These are phyloP conservation scores for Chitala chitala DNA, from an alignment of 2,113 vertebrate genomes.

Conservation along the genomic window DNA sequence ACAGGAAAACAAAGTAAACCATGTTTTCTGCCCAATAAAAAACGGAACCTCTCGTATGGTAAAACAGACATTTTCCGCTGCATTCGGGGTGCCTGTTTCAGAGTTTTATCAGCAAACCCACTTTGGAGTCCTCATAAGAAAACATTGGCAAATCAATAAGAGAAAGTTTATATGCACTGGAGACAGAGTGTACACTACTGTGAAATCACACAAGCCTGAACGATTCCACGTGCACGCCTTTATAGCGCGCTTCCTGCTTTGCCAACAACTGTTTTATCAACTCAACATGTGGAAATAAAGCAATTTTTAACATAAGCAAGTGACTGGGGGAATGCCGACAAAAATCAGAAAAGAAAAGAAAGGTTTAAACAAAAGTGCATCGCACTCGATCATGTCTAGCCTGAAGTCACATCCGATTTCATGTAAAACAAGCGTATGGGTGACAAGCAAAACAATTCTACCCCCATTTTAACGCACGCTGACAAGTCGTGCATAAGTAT, in stretches of 20 bases:
- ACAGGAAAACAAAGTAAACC: too few relatives aligned
- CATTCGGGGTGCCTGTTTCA: slow-evolving; percentile 26
- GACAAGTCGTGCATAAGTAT: background rate
- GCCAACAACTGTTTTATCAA: slow-evolving; percentile 60
- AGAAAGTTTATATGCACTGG: slow-evolving; percentile 49
- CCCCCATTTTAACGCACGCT: background rate
- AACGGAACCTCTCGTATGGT: too few relatives aligned
- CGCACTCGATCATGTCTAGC: background rate
- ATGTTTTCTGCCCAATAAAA: too few relatives aligned
- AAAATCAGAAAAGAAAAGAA: background rate
- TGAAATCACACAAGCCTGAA: slow-evolving; percentile 55
- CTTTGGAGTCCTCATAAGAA: slow-evolving; percentile 18
- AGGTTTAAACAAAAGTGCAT: background rate
- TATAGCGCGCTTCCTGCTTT: slow-evolving; percentile 53
- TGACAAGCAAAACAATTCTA: background rate
- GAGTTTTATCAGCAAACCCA: slow-evolving; percentile 47
- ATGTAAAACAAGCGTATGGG: background rate
- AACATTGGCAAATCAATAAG: slow-evolving; percentile 26
- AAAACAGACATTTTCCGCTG: slow-evolving; percentile 6
- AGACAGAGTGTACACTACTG: slow-evolving; percentile 42
- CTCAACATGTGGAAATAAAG: slow-evolving; percentile 48
- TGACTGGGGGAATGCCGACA: slow-evolving; percentile 30
- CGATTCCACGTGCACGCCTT: slow-evolving; percentile 59
- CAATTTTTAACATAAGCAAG: too few relatives aligned
- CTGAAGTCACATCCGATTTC: background rate